Evolutionary conservation across 1,140 invertebrate species (phyloP).

Genomic region (Odontomachus brunneus): DNA sequence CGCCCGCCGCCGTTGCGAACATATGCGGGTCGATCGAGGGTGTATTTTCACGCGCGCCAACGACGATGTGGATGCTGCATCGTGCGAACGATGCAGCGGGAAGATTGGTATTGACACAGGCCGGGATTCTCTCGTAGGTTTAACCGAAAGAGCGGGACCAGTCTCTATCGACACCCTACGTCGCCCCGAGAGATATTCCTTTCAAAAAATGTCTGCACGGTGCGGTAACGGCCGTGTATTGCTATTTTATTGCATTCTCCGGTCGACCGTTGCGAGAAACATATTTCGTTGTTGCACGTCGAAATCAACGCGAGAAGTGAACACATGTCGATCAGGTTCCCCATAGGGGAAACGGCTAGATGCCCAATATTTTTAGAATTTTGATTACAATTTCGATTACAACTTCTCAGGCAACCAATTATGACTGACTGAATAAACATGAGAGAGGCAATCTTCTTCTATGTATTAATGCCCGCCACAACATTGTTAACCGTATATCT

Average conservation of each 20-base stretch:
- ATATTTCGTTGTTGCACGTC: too few relatives aligned
- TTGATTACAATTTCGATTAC: too few relatives aligned
- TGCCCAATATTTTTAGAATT: too few relatives aligned
- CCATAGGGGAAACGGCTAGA: too few relatives aligned
- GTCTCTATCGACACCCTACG: slow-evolving; percentile 4
- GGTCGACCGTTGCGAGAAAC: too few relatives aligned
- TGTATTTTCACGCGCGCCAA: slow-evolving; percentile 43
- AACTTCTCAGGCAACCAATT: too few relatives aligned
- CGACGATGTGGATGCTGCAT: background rate
- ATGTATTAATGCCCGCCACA: too few relatives aligned
- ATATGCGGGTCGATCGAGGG: slow-evolving; percentile 8
- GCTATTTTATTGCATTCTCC: background rate
- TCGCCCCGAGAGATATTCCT: background rate
- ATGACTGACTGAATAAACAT: too few relatives aligned
- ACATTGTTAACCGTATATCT: too few relatives aligned
- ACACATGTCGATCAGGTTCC: too few relatives aligned
- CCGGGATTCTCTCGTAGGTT: slow-evolving; percentile 42
- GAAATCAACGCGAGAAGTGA: too few relatives aligned
- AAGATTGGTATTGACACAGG: slow-evolving; percentile 67
- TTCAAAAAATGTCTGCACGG: background rate
- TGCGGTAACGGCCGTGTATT: background rate
- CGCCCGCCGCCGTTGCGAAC: background rate
- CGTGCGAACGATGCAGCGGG: slow-evolving; percentile 22
- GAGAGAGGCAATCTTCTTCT: too few relatives aligned
- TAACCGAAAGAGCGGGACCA: background rate